Base-by-base conservation (phyloP, 2,888 invertebrate genomes). In the Ariolimax columbianus region DNA sequence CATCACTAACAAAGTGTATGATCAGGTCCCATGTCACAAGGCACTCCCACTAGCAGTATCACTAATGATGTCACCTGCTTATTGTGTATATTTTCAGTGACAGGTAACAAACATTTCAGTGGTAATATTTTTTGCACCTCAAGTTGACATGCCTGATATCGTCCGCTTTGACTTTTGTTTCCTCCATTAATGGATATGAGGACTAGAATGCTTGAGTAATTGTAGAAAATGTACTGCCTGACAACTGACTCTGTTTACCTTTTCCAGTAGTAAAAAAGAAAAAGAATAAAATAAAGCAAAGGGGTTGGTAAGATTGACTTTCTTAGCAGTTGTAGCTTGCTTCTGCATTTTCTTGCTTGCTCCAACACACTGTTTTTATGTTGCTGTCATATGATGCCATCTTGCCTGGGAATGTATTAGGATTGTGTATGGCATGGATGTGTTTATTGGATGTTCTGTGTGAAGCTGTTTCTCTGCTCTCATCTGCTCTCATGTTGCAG, bases 231-330 rank as follows among this genome's bases (percentile, higher is more conserved):
- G 73, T 77, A 77, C 59, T 77, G 83, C 77, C 83, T 83, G 83
- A 77, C 63, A 77, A 26, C n/a, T 77, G 63, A 33, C 68, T 68
- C 33, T 83, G 59, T 83, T 79, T 84, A 51, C 47, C 23, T 84
- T 78, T 78, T 84, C 72, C 84, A 84, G 84, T 84, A 84, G 79
- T 79, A 84, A 84, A 79, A 79, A 84, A 84, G 84, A 79, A 59
- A 84, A 84, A 78, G 84, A 84, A 73, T 84, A 84, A 73, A 73
- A 83, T 43, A 36, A 55, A 73, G 30, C 26, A 55, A 51, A 55
- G 33, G 73, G 79, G 40, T 70, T 79, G 84, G 84, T 84, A 84
- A 84, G 84, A 78, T 72, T 43, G 14, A n/a, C 51, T 51, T 38
- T 59, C 70, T 68, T 47, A 40, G 43, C 75, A 17, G 33, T 17